Conservation (phyloP, 2,888 invertebrate genomes). For the Conus canariensis region DNA sequence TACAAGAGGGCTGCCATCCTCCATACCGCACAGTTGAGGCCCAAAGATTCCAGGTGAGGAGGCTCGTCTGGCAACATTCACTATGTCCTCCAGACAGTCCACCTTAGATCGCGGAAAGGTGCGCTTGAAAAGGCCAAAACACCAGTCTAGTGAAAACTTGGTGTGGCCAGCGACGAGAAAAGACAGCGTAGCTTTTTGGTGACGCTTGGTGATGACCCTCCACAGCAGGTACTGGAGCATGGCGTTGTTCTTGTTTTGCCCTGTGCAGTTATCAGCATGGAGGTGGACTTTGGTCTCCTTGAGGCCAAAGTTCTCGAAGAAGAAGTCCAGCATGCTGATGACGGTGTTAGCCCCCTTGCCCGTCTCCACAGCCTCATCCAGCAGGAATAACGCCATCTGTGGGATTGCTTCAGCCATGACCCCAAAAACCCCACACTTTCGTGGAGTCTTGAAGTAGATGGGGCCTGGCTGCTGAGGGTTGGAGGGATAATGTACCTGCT, state of each 20-base stretch:
- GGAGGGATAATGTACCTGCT: constrained; percentile 54
- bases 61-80: constrained; percentile 26
- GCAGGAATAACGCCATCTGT: constrained; percentile 27
- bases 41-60: constrained; percentile 15
- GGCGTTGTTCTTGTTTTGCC: constrained; percentile 41
- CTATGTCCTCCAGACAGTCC: constrained; percentile 47
- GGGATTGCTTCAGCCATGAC: constrained; percentile 30
- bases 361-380: constrained; percentile 38
- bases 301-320: constrained; percentile 44
- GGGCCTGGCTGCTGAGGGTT: constrained; percentile 57
- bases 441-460: constrained; percentile 49
- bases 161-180: constrained; percentile 49
- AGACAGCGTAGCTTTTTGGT: constrained; percentile 10
- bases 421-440: constrained; percentile 39
- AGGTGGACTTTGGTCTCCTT: constrained; percentile 28
- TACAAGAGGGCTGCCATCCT: constrained; percentile 38
- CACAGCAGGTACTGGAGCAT: constrained; percentile 38
- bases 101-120: constrained; percentile 21
- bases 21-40: constrained; percentile 30
- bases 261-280: constrained; percentile 1
- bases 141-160: constrained; percentile 51
- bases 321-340: constrained; percentile 42
- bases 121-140: constrained; percentile 45
- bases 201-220: constrained; percentile 31
- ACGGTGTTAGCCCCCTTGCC: constrained; percentile 49